phyloP scores from a whole-genome alignment of 2,888 invertebrate genomes.

The Sinotaia quadrata region DNA sequence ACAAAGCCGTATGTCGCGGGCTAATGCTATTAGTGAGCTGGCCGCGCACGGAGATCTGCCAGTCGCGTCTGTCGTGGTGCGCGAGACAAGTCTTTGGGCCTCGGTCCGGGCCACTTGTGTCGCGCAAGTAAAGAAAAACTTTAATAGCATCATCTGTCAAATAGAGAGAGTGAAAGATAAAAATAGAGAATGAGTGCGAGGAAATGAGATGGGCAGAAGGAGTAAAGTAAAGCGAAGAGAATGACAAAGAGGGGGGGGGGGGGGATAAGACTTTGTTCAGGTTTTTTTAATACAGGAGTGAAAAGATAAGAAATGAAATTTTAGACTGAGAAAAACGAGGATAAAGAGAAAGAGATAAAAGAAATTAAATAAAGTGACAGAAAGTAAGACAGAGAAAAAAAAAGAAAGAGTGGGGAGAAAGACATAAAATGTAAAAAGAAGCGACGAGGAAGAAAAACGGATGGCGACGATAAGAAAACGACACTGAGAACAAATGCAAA shows the following conservation, averaged over 20 bases:
- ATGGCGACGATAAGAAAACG: not conserved
- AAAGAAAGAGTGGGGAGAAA: not conserved
- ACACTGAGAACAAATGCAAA: too few relatives aligned
- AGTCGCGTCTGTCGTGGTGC: not conserved
- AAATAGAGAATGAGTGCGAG: not conserved
- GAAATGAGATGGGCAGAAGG: not conserved
- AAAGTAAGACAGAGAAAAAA: not conserved
- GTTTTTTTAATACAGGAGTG: not conserved
- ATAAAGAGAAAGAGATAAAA: too few relatives aligned
- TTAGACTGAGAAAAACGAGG: too few relatives aligned
- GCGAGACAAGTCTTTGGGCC: too few relatives aligned
- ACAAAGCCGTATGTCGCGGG: not conserved
- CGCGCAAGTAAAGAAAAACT: too few relatives aligned
- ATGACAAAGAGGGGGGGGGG: not conserved
- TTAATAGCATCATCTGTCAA: not conserved
- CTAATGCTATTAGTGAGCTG: constrained; percentile 21
- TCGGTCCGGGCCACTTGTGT: too few relatives aligned
- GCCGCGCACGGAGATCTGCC: constrained; percentile 5
- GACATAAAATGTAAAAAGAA: not conserved
- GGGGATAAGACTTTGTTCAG: not conserved
- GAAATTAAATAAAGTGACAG: too few relatives aligned
- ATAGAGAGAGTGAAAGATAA: not conserved
- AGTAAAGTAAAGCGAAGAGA: not conserved
- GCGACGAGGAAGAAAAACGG: not conserved
- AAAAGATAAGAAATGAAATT: not conserved